Percentiles rank a stretch among this genome's conserved stretches.
Evolutionary conservation across 2,797 vertebrate genomes (phyloP).

Genomic region (Cuniculus paca): DNA sequence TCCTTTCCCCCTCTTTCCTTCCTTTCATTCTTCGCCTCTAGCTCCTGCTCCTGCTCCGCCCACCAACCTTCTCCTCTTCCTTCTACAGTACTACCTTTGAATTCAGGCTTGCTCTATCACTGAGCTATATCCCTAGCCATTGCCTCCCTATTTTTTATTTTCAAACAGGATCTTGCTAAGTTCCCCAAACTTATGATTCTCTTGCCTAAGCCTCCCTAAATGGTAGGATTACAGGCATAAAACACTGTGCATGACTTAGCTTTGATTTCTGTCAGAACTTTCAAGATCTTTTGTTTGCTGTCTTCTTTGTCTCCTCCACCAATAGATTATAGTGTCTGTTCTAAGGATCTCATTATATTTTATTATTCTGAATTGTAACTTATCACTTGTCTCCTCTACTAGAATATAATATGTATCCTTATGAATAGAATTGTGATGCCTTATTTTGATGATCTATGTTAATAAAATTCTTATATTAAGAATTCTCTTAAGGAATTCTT

Average conservation of each 20-base stretch:
- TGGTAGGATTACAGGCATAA: background rate
- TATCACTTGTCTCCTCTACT: background rate
- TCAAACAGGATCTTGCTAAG: background rate
- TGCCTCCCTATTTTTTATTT: background rate
- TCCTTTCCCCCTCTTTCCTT: background rate
- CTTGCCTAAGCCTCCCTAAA: background rate
- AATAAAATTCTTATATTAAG: background rate
- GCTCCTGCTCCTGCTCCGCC: background rate
- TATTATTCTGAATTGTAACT: background rate
- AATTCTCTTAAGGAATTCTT: slow-evolving; percentile 27
- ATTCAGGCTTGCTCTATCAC: background rate
- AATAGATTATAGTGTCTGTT: background rate
- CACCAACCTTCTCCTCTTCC: too few species aligned
- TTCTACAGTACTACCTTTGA: background rate
- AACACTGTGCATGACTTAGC: background rate
- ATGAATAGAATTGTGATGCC: background rate
- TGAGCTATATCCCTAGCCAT: background rate
- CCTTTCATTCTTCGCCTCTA: background rate
- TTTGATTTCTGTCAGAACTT: slow-evolving; percentile 2
- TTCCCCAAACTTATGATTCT: background rate
- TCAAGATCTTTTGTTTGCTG: background rate
- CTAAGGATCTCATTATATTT: background rate
- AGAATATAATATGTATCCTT: background rate
- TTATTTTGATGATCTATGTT: background rate
- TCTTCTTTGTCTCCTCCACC: background rate